phyloP scores from a whole-genome alignment of 2,888 invertebrate species.

The Amphimallon solstitiale region DNA sequence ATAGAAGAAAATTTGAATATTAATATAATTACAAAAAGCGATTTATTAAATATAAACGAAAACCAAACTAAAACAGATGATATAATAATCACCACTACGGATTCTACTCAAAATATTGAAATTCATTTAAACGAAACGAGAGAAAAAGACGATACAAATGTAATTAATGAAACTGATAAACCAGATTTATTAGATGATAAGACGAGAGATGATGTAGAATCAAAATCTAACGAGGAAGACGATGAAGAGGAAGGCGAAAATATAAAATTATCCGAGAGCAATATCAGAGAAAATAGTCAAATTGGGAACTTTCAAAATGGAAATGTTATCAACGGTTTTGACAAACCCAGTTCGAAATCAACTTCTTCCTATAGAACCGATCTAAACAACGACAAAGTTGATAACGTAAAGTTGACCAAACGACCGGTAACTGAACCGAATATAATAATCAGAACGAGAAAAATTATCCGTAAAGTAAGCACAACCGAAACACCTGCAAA shows the following conservation, averaged over 20 bases:
- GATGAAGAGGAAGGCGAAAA: slow-evolving; percentile 59
- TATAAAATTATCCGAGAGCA: slow-evolving; percentile 62
- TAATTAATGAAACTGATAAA: slow-evolving; percentile 28
- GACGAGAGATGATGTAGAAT: slow-evolving; percentile 48
- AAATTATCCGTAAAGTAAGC: slow-evolving; percentile 57
- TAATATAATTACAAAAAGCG: slow-evolving; percentile 33
- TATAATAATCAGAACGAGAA: slow-evolving; percentile 54
- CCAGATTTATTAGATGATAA: slow-evolving; percentile 9
- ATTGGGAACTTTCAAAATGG: slow-evolving; percentile 48
- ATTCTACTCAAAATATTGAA: slow-evolving; percentile 1
- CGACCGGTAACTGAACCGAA: slow-evolving; percentile 49
- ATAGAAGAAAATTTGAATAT: slow-evolving; percentile 24
- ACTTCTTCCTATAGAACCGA: slow-evolving; percentile 11
- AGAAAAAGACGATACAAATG: slow-evolving; percentile 5
- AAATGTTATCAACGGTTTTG: slow-evolving; percentile 43
- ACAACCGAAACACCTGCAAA: slow-evolving; percentile 44
- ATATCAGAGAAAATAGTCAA: slow-evolving; percentile 60
- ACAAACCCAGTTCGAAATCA: slow-evolving; percentile 31
- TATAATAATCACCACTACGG: slow-evolving; percentile 8
- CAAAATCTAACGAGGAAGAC: slow-evolving; percentile 44
- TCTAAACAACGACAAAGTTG: slow-evolving; percentile 23
- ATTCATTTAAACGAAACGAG: slow-evolving; percentile 29
- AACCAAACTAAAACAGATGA: slow-evolving; percentile 23
- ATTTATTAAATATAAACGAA: slow-evolving; percentile 13
- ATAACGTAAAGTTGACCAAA: slow-evolving; percentile 13